Conservation (phyloP, 1,140 invertebrate genomes). For the Diorhabda sublineata region DNA sequence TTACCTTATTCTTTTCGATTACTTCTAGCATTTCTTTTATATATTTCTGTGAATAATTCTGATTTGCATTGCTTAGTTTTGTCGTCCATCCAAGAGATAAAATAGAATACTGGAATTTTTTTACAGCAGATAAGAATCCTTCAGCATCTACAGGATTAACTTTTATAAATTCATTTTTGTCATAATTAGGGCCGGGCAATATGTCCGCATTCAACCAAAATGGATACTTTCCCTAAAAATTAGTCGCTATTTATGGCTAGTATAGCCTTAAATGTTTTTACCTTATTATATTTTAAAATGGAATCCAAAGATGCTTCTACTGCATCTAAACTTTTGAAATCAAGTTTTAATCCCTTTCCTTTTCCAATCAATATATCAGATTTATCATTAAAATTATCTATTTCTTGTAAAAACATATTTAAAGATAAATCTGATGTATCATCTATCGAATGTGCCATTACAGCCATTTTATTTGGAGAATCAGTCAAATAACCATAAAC, state of each 20-base stretch:
- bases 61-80: constrained; percentile 27
- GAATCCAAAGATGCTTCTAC: constrained; percentile 62
- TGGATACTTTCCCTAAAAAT: constrained; percentile 62
- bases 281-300: constrained; percentile 48
- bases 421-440: constrained; percentile 71
- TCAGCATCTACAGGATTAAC: constrained; percentile 60
- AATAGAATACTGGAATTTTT: constrained; percentile 61
- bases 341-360: constrained; percentile 77
- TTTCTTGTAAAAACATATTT: constrained; percentile 63
- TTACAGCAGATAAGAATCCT: constrained; percentile 55
- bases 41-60: constrained; percentile 49
- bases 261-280: constrained; percentile 14
- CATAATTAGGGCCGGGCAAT: constrained; percentile 63
- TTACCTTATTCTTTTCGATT: constrained; percentile 52
- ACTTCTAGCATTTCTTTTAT: constrained; percentile 69
- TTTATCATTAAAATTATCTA: constrained; percentile 51
- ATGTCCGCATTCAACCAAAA: constrained; percentile 91
- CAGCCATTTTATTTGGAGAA: constrained; percentile 53
- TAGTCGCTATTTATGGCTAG: neutral
- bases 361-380: constrained; percentile 28
- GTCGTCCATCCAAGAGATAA: constrained; percentile 89
- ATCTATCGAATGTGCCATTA: constrained; percentile 83
- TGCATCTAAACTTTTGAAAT: constrained; percentile 80
- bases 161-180: constrained; percentile 53
- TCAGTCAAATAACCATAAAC: constrained; percentile 59